Base-by-base conservation (phyloP, 2,888 invertebrate genomes). In the Eubasilissa splendida region DNA sequence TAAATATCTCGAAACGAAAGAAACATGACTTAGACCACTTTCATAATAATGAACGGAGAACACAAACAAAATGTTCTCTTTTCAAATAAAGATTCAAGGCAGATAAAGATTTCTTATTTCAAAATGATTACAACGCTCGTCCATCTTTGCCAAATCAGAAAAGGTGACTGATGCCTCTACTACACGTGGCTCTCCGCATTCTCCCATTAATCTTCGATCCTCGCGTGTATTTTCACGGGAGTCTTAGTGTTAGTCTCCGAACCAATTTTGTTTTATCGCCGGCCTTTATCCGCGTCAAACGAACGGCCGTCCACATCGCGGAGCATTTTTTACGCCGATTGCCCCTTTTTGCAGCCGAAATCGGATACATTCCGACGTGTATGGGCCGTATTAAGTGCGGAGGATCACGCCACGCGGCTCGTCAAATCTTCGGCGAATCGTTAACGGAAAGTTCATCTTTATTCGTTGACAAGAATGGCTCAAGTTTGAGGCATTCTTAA, bases 241-340 rank as follows among this genome's bases (percentile, higher is more conserved):
- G 71, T 52, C 53, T n/a, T n/a, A 60, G 77, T 60, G 77, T 59
- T 65, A 77, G 70, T 78, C 77, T 60, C 59, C 60, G 77, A 78
- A 78, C 77, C 77, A 78, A 78, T 78, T 78, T 59, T 71, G 59
- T 78, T 78, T 78, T 78, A 78, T 77, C 60, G 63, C 52, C 71
- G 71, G 58, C 58, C 77, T 77, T 65, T 65, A 56, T 66, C 76
- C 33, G 70, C 77, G 52, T 71, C 71, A 54, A 33, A 59, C 53
- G 58, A 58, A 68, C 58, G 74, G 14, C 14, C 33, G 58, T 42
- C 22, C 59, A 22, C 22, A 56, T 59, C 77, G 68, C 77, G 33
- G 42, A 33, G 4, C 53, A 60, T 52, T 75, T 60, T 75, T 75
- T 75, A 60, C 75, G 75, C 58, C 22, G 42, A 73, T 73, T 71